phyloP scores from a whole-genome alignment of 1,140 invertebrate genomes.

The Hylyphantes graminicola region DNA sequence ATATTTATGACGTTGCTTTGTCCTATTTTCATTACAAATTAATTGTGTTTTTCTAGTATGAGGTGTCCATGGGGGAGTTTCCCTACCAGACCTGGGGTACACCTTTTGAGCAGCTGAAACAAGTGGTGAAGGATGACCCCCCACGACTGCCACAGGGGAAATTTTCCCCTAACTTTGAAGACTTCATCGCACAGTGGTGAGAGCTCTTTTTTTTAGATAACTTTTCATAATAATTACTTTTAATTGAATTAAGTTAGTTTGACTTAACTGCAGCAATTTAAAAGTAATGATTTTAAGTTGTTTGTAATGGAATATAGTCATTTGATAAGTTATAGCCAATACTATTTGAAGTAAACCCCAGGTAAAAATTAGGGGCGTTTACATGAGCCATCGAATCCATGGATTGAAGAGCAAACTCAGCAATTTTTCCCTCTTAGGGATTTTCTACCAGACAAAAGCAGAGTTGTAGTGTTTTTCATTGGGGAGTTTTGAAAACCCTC shows the following conservation, averaged over 20 bases:
- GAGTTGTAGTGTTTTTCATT: too few species aligned
- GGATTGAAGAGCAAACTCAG: too few species aligned
- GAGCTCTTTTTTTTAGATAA: slow-evolving; percentile 47
- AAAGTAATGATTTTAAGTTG: not conserved
- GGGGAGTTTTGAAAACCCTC: too few species aligned
- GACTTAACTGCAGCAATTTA: not conserved
- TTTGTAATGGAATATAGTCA: not conserved
- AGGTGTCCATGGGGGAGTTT: slow-evolving; percentile 65
- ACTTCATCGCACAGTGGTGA: slow-evolving; percentile 88
- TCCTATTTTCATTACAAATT: not conserved
- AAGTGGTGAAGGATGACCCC: slow-evolving; percentile 89
- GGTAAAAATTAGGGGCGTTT: too few species aligned
- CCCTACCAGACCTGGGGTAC: slow-evolving; percentile 90
- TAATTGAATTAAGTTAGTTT: too few species aligned
- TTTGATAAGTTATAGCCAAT: too few species aligned
- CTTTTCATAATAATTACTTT: too few species aligned
- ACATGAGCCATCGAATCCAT: too few species aligned
- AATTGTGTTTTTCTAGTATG: slow-evolving; percentile 70
- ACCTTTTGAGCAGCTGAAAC: slow-evolving; percentile 93
- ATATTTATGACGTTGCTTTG: too few species aligned
- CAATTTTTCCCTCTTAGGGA: too few species aligned
- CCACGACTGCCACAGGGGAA: slow-evolving; percentile 81
- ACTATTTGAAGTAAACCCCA: too few species aligned
- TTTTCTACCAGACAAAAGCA: too few species aligned
- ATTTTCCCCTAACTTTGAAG: slow-evolving; percentile 86